Base-by-base conservation (phyloP, 1,140 invertebrate species). In the Condylostylus longicornis region DNA sequence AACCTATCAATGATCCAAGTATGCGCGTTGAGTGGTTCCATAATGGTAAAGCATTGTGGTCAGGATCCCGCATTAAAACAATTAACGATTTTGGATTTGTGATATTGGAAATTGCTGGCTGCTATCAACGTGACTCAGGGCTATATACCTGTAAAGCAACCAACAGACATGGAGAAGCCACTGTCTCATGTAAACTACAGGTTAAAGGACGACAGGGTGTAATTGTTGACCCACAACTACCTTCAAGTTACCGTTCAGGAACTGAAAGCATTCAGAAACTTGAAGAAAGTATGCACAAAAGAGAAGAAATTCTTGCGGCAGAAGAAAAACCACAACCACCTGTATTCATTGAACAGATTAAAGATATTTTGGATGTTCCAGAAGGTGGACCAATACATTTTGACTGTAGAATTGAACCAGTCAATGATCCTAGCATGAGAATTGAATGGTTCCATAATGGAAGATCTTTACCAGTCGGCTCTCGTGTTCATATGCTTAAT, bases 21-120 rank as follows among this genome's bases (percentile, higher is more conserved):
- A 82, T 95, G 79, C 71, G 79, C 44, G 86, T 96, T 12, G 90
- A 95, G 64, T 96, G 90, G 90, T 95, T 79, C 73, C 88, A 94
- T 47, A 93, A 96, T 60, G 90, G 89, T 21, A 88, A 91, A 65
- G 72, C 86, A 8, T 65, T 94, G 30, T 74, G 80, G 48, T 76
- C 82, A 41, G 87, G 86, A 32, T 87, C 83, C 7, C 72, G 86
- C 58, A 77, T 90, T 37, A 89, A 89, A 55, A 89, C 83, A 0
- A 89, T 90, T 39, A 87, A 87, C 47, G 87, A 94, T 53, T 93
- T 93, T 63, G 88, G 88, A 19, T 91, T 88, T 51, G 87, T 93
- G 3, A 91, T 91, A 48, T 63, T 94, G 30, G 87, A 93, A 70
- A 77, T 93, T 25, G 77, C 79, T 30, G 83, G 82, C 32, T 82